Percentiles rank a stretch among this genome's conserved stretches.
phyloP scores from a whole-genome alignment of 2,888 invertebrate genomes.

The Dione juno region DNA sequence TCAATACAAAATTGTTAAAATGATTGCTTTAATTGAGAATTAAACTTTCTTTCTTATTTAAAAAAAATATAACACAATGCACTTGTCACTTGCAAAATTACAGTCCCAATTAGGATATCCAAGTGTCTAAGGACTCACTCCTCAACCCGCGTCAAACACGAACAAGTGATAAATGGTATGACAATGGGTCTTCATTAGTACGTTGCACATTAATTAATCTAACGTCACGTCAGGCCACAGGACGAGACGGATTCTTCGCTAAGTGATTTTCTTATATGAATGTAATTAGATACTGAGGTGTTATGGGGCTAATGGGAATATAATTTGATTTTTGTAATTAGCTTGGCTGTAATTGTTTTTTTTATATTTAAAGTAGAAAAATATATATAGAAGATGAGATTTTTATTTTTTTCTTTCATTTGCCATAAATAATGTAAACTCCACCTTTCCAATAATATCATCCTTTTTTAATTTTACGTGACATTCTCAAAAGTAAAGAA shows the following conservation, averaged over 20 bases:
- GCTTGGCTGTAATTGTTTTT: background rate
- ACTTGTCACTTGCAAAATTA: background rate
- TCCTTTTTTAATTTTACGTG: too few species aligned
- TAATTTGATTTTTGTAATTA: background rate
- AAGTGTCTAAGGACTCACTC: background rate
- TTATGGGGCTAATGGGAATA: background rate
- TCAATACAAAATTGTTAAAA: too few species aligned
- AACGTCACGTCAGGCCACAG: constrained; percentile 43
- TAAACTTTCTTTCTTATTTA: background rate
- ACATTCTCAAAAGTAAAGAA: too few species aligned
- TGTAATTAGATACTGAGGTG: constrained; percentile 3
- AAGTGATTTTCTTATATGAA: constrained; percentile 17
- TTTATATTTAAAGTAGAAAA: too few species aligned
- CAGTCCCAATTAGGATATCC: background rate
- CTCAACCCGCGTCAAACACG: background rate
- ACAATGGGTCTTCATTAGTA: constrained; percentile 73
- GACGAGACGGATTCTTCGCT: background rate
- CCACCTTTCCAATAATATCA: too few species aligned
- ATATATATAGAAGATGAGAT: too few species aligned
- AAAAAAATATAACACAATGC: background rate
- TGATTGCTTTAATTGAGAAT: too few species aligned
- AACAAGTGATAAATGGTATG: constrained; percentile 61
- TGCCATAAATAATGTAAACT: too few species aligned
- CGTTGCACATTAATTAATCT: constrained; percentile 67
- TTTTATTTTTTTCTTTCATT: too few species aligned